These are phyloP conservation scores for Exocentrus adspersus DNA, from an alignment of 2,888 invertebrate species.

Conservation along the genomic window DNA sequence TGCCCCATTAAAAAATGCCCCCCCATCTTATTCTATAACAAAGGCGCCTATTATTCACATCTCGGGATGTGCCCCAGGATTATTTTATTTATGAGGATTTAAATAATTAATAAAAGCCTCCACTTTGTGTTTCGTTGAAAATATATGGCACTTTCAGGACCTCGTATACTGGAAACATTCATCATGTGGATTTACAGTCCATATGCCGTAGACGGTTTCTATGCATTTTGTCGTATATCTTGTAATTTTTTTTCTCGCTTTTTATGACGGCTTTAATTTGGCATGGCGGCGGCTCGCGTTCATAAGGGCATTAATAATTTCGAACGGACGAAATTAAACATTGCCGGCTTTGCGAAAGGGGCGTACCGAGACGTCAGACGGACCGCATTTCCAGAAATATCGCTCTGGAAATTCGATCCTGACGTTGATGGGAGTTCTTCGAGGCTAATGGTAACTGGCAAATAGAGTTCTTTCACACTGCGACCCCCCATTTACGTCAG, in stretches of 20 bases:
- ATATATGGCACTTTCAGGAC: constrained; percentile 22
- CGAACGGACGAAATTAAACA: constrained; percentile 19
- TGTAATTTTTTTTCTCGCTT: constrained; percentile 1
- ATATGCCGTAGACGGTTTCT: constrained; percentile 26
- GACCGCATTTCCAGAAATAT: constrained; percentile 22
- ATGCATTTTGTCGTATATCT: constrained; percentile 24
- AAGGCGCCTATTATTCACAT: neutral
- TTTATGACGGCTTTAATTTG: constrained; percentile 23
- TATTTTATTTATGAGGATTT: constrained; percentile 11
- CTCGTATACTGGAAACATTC: constrained; percentile 12
- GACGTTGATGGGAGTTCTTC: constrained; percentile 17
- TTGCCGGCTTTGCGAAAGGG: constrained; percentile 18
- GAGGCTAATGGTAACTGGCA: constrained; percentile 14
- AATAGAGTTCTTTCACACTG: neutral
- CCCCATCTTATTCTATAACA: neutral
- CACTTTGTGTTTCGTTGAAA: constrained; percentile 20
- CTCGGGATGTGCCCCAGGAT: neutral
- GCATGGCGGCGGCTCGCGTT: constrained; percentile 25
- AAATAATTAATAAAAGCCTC: constrained; percentile 25
- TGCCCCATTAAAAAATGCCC: too few species aligned
- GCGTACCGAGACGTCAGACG: constrained; percentile 10
- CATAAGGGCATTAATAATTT: constrained; percentile 23
- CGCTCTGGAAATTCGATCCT: constrained; percentile 19
- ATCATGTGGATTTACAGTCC: constrained; percentile 27
- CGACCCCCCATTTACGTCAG: neutral